Evolutionary conservation across 2,113 vertebrate species (phyloP).

Genomic region (Lophius piscatorius): DNA sequence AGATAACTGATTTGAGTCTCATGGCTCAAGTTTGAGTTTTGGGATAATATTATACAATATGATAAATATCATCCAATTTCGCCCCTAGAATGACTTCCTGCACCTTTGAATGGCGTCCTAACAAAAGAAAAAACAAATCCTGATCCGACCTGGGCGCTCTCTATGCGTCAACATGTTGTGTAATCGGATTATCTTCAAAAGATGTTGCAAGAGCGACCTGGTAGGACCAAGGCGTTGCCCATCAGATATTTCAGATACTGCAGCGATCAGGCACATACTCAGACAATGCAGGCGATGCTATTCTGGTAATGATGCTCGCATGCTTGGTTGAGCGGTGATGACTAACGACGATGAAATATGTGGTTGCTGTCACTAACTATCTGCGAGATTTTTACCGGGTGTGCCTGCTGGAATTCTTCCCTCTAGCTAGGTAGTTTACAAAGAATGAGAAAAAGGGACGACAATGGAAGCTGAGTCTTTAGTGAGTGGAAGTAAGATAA

Average conservation of each 20-base stretch:
- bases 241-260: not conserved
- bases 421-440: not conserved
- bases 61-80: no score
- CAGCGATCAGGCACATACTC: conserved; percentile 6
- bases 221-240: not conserved
- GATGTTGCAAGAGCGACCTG: no score
- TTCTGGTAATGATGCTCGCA: not conserved
- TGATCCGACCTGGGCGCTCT: no score
- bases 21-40: no score
- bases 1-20: no score
- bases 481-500: not conserved
- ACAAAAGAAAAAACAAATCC: no score
- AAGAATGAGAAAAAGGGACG: conserved; percentile 2
- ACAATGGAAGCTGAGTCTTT: not conserved
- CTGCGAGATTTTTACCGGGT: conserved; percentile 25
- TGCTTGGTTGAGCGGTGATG: not conserved
- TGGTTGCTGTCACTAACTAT: conserved; percentile 12
- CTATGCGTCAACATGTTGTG: no score
- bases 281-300: not conserved
- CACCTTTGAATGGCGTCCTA: no score
- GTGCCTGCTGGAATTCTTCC: conserved; percentile 34
- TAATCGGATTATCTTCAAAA: no score
- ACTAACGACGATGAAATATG: conserved; percentile 14
- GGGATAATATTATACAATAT: no score
- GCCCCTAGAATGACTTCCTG: no score